Conservation (phyloP, 2,113 vertebrate genomes). For the Engystomops pustulosus region DNA sequence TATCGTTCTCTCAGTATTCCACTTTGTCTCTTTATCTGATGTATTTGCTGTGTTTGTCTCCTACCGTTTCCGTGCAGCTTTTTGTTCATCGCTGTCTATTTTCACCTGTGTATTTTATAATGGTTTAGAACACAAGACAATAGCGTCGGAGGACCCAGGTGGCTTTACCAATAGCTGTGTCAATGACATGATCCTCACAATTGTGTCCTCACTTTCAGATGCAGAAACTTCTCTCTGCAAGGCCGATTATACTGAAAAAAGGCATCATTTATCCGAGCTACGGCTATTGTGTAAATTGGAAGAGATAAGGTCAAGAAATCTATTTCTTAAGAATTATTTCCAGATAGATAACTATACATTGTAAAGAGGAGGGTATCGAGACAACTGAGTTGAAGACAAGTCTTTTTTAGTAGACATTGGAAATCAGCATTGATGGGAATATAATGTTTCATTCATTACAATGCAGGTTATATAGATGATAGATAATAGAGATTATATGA, state of each 20-base stretch:
- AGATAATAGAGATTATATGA: too few relatives aligned
- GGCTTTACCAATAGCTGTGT: not conserved
- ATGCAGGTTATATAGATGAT: too few relatives aligned
- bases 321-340: not conserved
- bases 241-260: not conserved
- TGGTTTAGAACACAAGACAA: not conserved
- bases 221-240: not conserved
- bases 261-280: not conserved
- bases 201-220: not conserved
- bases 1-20: not conserved
- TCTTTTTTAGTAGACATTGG: too few relatives aligned
- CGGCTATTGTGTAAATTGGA: not conserved
- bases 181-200: not conserved
- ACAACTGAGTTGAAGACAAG: not conserved
- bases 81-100: not conserved
- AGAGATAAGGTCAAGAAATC: conserved; percentile 5
- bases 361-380: not conserved
- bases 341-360: not conserved
- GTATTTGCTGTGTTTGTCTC: not conserved
- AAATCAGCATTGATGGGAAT: too few relatives aligned
- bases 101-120: not conserved
- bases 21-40: not conserved
- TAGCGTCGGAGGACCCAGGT: not conserved
- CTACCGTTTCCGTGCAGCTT: not conserved
- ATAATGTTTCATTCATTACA: too few relatives aligned